phyloP scores from a whole-genome alignment of 2,113 vertebrate genomes.

The Cranoglanis bouderius region DNA sequence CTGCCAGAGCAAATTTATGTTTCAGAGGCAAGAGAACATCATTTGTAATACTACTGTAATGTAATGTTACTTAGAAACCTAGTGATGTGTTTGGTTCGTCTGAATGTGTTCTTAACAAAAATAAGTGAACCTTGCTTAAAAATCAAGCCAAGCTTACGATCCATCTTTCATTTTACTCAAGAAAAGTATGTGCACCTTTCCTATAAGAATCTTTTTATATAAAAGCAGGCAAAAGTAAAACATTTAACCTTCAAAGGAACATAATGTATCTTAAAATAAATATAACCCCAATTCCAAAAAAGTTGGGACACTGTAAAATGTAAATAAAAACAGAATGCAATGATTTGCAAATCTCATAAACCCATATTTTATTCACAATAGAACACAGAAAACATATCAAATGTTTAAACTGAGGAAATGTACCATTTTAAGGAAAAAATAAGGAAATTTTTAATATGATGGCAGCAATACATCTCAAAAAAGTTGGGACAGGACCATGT shows the following conservation, averaged over 20 bases:
- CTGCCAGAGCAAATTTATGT: conserved; percentile 67
- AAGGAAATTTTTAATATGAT: too few relatives aligned
- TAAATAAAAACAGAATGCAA: too few relatives aligned
- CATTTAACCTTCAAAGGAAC: background rate
- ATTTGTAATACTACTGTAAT: conserved; percentile 21
- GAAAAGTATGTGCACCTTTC: background rate
- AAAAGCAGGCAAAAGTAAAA: background rate
- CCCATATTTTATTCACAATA: too few relatives aligned
- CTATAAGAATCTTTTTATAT: background rate
- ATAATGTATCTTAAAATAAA: too few relatives aligned
- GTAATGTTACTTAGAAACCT: background rate
- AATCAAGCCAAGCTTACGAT: background rate
- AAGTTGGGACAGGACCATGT: too few relatives aligned
- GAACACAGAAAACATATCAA: too few relatives aligned
- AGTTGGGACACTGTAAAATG: too few relatives aligned
- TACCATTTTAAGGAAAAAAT: too few relatives aligned
- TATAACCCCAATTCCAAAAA: too few relatives aligned
- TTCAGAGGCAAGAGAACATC: conserved; percentile 25
- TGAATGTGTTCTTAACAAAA: background rate
- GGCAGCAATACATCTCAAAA: too few relatives aligned
- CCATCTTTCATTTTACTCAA: background rate
- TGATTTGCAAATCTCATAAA: too few relatives aligned
- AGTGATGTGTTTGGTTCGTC: background rate
- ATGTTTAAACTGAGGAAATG: too few relatives aligned
- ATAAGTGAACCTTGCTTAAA: background rate